These are phyloP conservation scores for Oncorhynchus kisutch DNA, from an alignment of 2,113 vertebrate species.

Conservation along the genomic window DNA sequence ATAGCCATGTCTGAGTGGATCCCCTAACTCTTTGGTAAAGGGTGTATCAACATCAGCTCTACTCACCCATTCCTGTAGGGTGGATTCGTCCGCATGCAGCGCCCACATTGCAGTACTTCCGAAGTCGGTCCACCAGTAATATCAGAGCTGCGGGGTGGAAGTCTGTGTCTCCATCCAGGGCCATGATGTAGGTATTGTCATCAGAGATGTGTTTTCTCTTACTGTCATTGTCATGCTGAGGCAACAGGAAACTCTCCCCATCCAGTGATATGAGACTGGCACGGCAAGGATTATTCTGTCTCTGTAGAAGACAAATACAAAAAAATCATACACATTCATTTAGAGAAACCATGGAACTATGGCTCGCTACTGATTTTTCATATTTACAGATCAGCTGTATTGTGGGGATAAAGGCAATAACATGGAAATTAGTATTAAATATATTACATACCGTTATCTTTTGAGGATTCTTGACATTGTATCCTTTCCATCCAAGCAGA, in stretches of 20 bases:
- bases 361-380: background rate
- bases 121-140: conserved; percentile 77
- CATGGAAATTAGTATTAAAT: background rate
- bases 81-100: conserved; percentile 83
- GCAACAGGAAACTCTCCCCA: conserved; percentile 61
- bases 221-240: conserved; percentile 60
- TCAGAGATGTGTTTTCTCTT: conserved; percentile 72
- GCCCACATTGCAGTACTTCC: conserved; percentile 77
- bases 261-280: conserved; percentile 68
- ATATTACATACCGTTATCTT: conserved; percentile 61
- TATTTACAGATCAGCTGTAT: background rate
- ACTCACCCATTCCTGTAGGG: conserved; percentile 80
- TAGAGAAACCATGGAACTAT: background rate
- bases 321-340: background rate
- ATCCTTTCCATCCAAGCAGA: conserved; percentile 80
- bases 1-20: no score
- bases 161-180: conserved; percentile 81
- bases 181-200: conserved; percentile 76
- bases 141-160: conserved; percentile 79
- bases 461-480: conserved; percentile 70
- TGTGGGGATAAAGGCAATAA: background rate
- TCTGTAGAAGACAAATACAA: conserved; percentile 38
- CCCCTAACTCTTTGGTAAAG: no score
- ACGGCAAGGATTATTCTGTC: conserved; percentile 53
- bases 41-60: background rate